A percentile compares a stretch with the other conserved stretches of the same genome.
Evolutionary conservation across 2,888 invertebrate species (phyloP).

Genomic region (Colletes collaris): DNA sequence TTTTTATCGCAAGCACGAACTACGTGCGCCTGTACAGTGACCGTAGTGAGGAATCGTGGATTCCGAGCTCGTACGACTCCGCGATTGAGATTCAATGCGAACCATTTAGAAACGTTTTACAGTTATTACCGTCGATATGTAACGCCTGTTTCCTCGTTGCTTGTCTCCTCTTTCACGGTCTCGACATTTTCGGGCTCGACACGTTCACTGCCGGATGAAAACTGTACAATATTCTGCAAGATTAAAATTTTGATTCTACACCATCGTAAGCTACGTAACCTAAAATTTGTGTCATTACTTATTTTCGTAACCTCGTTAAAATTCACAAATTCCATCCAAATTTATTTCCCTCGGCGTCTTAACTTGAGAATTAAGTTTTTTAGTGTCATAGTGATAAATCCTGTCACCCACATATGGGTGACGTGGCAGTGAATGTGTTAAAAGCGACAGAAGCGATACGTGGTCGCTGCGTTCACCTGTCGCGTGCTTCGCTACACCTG

Average conservation of each 20-base stretch:
- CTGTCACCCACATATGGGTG: too few species aligned
- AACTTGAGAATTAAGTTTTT: too few species aligned
- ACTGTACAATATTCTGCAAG: too few species aligned
- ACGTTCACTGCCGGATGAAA: too few species aligned
- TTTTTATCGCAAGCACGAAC: conserved; percentile 57
- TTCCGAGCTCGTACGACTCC: conserved; percentile 28
- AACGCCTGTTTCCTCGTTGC: not conserved
- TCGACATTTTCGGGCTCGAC: conserved; percentile 1
- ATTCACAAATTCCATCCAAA: too few species aligned
- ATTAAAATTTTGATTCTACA: too few species aligned
- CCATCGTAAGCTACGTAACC: too few species aligned
- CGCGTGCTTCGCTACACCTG: conserved; percentile 61
- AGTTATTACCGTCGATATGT: conserved; percentile 8
- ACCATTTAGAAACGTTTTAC: conserved; percentile 5
- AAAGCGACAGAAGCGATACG: conserved; percentile 15
- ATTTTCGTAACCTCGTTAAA: too few species aligned
- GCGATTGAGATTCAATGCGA: conserved; percentile 22
- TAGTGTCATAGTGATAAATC: too few species aligned
- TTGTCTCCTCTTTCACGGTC: not conserved
- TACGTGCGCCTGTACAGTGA: not conserved
- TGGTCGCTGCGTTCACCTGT: conserved; percentile 61
- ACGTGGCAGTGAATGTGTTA: too few species aligned
- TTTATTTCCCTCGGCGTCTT: too few species aligned
- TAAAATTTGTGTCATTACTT: too few species aligned
- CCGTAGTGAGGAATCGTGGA: conserved; percentile 23